phyloP scores from a whole-genome alignment of 2,113 vertebrate genomes.

The Oryzias javanicus region DNA sequence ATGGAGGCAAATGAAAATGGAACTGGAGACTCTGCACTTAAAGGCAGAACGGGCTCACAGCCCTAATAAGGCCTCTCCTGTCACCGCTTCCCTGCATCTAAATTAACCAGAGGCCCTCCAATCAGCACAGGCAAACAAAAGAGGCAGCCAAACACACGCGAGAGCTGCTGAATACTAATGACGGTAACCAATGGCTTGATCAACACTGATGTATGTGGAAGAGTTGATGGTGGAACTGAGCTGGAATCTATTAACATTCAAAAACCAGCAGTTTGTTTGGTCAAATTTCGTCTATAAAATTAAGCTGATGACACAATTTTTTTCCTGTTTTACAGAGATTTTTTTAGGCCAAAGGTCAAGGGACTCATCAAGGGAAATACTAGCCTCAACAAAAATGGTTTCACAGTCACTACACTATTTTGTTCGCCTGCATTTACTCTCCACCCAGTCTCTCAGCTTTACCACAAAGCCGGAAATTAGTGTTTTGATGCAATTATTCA shows the following conservation, averaged over 20 bases:
- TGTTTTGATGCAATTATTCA: slow-evolving; percentile 42
- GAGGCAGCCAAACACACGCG: slow-evolving; percentile 51
- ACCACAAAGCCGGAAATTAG: slow-evolving; percentile 49
- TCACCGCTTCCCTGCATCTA: slow-evolving; percentile 68
- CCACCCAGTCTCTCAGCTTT: slow-evolving; percentile 8
- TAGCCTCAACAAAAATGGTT: slow-evolving; percentile 29
- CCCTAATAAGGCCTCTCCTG: slow-evolving; percentile 71
- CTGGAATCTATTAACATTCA: not conserved
- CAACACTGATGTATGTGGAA: not conserved
- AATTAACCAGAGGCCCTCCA: slow-evolving; percentile 65
- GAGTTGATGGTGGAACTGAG: not conserved
- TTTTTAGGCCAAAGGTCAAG: slow-evolving; percentile 35
- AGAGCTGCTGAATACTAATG: slow-evolving; percentile 54
- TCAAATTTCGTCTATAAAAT: not conserved
- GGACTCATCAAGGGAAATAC: slow-evolving; percentile 51
- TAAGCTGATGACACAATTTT: not conserved
- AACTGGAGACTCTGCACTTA: slow-evolving; percentile 70
- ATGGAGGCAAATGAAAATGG: slow-evolving; percentile 71
- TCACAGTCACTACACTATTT: slow-evolving; percentile 19
- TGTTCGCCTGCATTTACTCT: slow-evolving; percentile 27
- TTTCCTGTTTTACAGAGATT: slow-evolving; percentile 10
- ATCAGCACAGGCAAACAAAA: slow-evolving; percentile 69
- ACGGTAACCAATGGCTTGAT: slow-evolving; percentile 15
- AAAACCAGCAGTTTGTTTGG: not conserved
- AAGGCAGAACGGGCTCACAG: slow-evolving; percentile 49